Conservation (phyloP, 2,888 invertebrate species). For the Mesoligia furuncula region DNA sequence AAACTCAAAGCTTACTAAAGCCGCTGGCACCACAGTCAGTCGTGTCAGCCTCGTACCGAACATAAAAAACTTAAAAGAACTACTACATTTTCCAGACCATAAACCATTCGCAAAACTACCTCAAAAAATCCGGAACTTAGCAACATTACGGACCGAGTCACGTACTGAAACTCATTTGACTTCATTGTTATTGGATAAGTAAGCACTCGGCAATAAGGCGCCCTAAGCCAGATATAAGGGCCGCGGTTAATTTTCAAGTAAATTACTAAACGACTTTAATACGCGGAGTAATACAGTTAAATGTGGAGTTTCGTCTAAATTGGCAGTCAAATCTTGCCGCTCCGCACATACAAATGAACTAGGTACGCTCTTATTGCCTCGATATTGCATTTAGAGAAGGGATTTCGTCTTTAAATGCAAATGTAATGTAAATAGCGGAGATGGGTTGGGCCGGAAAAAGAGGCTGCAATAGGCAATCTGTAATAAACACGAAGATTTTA, state of each 20-base stretch:
- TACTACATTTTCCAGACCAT: conserved; percentile 35
- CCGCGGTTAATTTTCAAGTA: conserved; percentile 67
- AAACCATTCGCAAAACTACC: conserved; percentile 43
- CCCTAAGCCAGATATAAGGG: conserved; percentile 61
- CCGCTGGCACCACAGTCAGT: neutral
- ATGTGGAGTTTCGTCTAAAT: conserved; percentile 63
- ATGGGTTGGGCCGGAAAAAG: conserved; percentile 39
- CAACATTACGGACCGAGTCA: conserved; percentile 53
- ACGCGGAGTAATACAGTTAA: conserved; percentile 56
- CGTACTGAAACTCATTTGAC: conserved; percentile 63
- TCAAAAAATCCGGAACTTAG: conserved; percentile 50
- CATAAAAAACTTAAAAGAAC: conserved; percentile 23
- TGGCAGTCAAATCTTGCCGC: conserved; percentile 61
- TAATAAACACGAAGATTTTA: conserved; percentile 18
- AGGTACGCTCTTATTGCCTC: conserved; percentile 51
- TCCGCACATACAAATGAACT: conserved; percentile 65
- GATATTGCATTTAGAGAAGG: conserved; percentile 61
- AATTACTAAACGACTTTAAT: conserved; percentile 68
- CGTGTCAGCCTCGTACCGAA: neutral
- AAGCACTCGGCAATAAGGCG: conserved; percentile 58
- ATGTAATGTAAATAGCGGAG: conserved; percentile 60
- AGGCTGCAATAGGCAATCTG: conserved; percentile 33
- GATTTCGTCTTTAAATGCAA: conserved; percentile 66
- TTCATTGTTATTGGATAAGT: conserved; percentile 69
- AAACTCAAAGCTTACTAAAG: conserved; percentile 4